Conservation (phyloP, 2,888 invertebrate species). For the Habroteleia sp. region DNA sequence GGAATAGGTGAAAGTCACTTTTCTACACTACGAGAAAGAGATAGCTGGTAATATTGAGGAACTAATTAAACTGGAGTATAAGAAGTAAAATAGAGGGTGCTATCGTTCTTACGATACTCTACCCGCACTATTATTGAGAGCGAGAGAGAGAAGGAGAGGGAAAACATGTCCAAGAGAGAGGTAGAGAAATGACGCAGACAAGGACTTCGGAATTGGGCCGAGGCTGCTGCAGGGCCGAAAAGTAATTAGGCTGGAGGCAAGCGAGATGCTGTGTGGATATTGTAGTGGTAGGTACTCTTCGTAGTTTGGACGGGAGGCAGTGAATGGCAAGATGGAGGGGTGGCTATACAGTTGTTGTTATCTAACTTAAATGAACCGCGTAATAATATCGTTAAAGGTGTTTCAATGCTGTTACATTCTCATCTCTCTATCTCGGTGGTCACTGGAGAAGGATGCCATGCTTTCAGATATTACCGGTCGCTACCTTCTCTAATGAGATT, state of each 20-base stretch:
- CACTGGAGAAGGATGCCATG: constrained; percentile 66
- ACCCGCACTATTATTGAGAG: constrained; percentile 63
- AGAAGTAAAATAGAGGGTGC: constrained; percentile 77
- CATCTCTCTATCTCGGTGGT: constrained; percentile 63
- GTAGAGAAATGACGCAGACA: constrained; percentile 28
- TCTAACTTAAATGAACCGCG: constrained; percentile 80
- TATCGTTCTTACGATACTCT: constrained; percentile 73
- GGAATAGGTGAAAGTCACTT: constrained; percentile 45
- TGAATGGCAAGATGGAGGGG: constrained; percentile 60
- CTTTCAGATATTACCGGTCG: constrained; percentile 37
- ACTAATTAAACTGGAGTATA: constrained; percentile 79
- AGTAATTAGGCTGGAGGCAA: constrained; percentile 78
- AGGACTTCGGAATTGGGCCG: constrained; percentile 63
- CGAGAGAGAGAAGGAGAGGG: constrained; percentile 11
- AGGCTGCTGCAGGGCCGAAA: constrained; percentile 72
- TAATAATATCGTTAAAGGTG: constrained; percentile 78
- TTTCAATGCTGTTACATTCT: constrained; percentile 67
- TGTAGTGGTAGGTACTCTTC: constrained; percentile 68
- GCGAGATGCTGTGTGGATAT: constrained; percentile 78
- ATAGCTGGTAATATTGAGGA: constrained; percentile 77
- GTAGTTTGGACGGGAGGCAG: constrained; percentile 41
- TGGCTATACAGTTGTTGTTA: constrained; percentile 73
- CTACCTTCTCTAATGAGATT: constrained; percentile 47
- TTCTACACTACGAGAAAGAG: constrained; percentile 69
- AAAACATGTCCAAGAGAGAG: not conserved